Evolutionary conservation across 1,140 invertebrate genomes (phyloP), one percentile per base, ranked within the genome.

Genomic region (Drosophila nigrodunni): DNA sequence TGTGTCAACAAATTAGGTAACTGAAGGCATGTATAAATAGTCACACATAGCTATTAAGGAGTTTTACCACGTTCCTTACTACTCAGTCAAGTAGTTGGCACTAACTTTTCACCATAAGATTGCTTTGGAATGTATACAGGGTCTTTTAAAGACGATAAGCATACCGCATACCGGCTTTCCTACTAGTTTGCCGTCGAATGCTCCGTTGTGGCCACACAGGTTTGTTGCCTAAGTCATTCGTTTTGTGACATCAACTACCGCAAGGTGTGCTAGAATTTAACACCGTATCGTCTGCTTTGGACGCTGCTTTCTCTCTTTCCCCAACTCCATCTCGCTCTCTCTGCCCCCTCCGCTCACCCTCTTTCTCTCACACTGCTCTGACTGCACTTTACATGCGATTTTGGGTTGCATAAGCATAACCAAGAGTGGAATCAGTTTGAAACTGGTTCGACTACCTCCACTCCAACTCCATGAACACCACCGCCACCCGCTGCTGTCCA

Each of bases 161-260:
- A 3, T 30, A 21, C 18, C 18, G 25, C 25, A 5, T 30, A 2
- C 25, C 25, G 6, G 25, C 25, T 30, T 30, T 30, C 25, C 25
- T 30, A 30, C 25, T 30, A 30, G 25, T 30, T 30, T 4, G 25
- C 25, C 6, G 18, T 49, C 37, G 13, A 70, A 58, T 74, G 65
- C 43, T n/a, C 71, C 65, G 71, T 74, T 73, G 47, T 8, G 66
- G 44, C 67, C 68, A 72, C 37, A 64, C 49, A 65, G 60, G 74
- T 76, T 76, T 72, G 74, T 73, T 76, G 74, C 61, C 74, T 76
- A 60, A 76, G 74, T 76, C 74, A 66, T 72, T 76, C 50, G 73
- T 71, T 76, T 65, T 34, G 60, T 76, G 73, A 76, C 68, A 57
- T 61, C 66, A 76, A 76, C 74, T 61, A 76, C 74, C 74, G 74